Evolutionary conservation across 2,113 vertebrate species (phyloP), one percentile per base, ranked within the genome.

Genomic region (Muntiacus reevesi): DNA sequence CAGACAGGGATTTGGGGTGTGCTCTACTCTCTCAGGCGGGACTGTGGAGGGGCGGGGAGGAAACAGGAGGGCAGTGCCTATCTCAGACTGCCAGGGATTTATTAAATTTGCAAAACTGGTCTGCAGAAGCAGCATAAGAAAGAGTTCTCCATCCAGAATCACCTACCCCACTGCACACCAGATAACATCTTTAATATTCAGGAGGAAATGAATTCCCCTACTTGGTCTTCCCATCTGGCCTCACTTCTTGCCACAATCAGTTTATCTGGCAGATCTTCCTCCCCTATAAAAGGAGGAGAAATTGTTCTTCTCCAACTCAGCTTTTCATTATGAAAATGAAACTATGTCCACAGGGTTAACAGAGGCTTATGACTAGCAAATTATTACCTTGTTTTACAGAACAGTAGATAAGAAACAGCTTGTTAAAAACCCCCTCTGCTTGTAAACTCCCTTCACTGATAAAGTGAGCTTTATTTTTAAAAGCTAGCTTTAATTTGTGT

Each of bases 161-260:
- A 28, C 78, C 30, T 60, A 21, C 59, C 54, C 21, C 4, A 10
- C 10, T 25, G 54, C 79, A 71, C 4, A 13, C 67, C 52, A 40
- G 98, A 98, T 98, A 98, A 27, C 94, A 98, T 98, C 98, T 97
- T 98, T 98, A 98, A 98, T 98, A 98, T 97, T 94, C 86, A 79
- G 62, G 47, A 47, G 96, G 97, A 98, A 98, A 98, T 98, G 88
- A 98, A 96, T 96, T 92, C 86, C 76, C 78, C 33, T 2, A 16
- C 92, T 83, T 30, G 27, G 43, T 88, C 67, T 71, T 76, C 30
- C 47, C 50, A 52, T 64, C 93, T 83, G 78, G 40, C 84, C 6
- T 79, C 2, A 1, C 33, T 50, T 91, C 76, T 59, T 60, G 40
- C 50, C 74, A 74, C 36, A 36, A 60, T 84, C 91, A 15, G 10